Evolutionary conservation across 2,113 vertebrate genomes (phyloP), one percentile per base, ranked within the genome.

Genomic region (Saimiri boliviensis): DNA sequence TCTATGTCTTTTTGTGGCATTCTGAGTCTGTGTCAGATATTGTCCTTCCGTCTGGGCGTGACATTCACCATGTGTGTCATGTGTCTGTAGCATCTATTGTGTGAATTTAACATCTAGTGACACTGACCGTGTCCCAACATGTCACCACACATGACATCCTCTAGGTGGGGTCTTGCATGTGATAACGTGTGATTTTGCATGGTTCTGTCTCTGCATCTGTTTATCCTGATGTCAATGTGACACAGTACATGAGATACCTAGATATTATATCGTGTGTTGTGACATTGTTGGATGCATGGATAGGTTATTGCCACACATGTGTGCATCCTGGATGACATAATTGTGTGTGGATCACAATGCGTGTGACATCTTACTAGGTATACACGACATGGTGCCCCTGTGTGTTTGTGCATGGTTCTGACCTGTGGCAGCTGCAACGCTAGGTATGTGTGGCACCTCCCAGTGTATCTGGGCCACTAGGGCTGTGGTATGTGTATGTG

Each of bases 381-480:
- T 11, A 14, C 32, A 27, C 6, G 37, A 30, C 3, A 30, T 10
- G n/a, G 47, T 40, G 73, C 20, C 42, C 68, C 79, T 52, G n/a
- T 86, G 76, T 81, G 32, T 84, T 73, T 83, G 47, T 86, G 73
- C 60, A 14, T 63, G 60, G 54, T 83, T 94, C 49, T 63, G 73
- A 90, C 76, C 91, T 52, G 84, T 63, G 60, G 58, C 47, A 10
- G 25, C 76, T 56, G 42, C 58, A 30, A 74, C 47, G 14, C 35
- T 79, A 52, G 42, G 81, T 90, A 73, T 92, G 25, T 11, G 16
- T 42, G 77, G 86, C 14, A 9, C 93, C 93, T 91, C 52, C 52
- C 35, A 1, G 52, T 77, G 66, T 95, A 95, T 97, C n/a, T 96
- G 91, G 93, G 95, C 95, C 89, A 92, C 95, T 94, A 77, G 96